Base-by-base conservation (phyloP, 2,888 invertebrate genomes). In the Willowsia nigromaculata region DNA sequence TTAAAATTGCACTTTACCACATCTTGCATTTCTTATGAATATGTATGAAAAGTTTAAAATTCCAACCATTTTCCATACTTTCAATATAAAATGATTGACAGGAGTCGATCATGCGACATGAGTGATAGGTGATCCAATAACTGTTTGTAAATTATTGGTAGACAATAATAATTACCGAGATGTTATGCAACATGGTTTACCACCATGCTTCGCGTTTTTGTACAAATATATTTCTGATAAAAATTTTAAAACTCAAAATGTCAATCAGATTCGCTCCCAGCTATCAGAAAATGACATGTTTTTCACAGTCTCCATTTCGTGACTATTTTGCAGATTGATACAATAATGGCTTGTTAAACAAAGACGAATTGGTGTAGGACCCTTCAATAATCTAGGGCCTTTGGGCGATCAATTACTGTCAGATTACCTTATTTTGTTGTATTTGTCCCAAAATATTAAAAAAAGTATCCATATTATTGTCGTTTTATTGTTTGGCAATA, bases 1-100 rank as follows among this genome's bases (percentile, higher is more conserved):
- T 62, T 62, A 62, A 30, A 62, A 62, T 30, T 62, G 62, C 62
- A 15, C 56, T 56, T 25, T 56, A 56, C 56, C 56, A 56, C 18
- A 22, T 6, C 2, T 56, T n/a, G n/a, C n/a, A 15, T 50, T 4
- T 3, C 50, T 15, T n/a, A 50, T 50, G 50, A 50, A 50, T 50
- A 50, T 50, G 13, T 50, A 50, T 50, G 5, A n/a, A n/a, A n/a
- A n/a, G 1, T 4, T 18, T 22, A 22, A 56, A 22, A 22, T 22
- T 9, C 25, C 4, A 5, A 22, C 18, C 1, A 56, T 25, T 22
- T 25, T 56, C 5, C 11, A 22, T 5, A 22, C 2, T 7, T 56
- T 22, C 11, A 25, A 4, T 22, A 56, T 25, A 25, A 25, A 56
- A 56, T 56, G 56, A 56, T 56, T 56, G 56, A 25, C 56, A 56